Percentiles rank a stretch among this genome's conserved stretches.
Evolutionary conservation across 1,140 invertebrate species (phyloP).

Genomic region (Globodera ellingtonae): DNA sequence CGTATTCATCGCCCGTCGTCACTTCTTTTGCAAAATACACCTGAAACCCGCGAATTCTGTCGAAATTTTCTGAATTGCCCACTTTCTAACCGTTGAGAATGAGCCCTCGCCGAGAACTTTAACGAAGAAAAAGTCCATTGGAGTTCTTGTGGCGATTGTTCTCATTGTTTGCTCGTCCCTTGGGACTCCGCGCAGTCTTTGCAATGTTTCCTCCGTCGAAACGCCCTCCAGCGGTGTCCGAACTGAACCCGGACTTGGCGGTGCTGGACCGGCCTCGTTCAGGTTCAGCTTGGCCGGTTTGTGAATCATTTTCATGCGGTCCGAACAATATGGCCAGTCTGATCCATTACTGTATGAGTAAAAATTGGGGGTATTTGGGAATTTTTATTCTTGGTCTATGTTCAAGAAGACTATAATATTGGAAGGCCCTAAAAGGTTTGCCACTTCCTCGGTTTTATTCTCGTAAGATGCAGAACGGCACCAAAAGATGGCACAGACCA

Average conservation of each 20-base stretch:
- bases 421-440: no score
- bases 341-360: not conserved
- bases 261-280: not conserved
- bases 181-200: conserved; percentile 7
- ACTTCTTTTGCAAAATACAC: conserved; percentile 47
- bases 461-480: no score
- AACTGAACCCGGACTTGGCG: not conserved
- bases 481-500: not conserved
- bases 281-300: not conserved
- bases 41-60: conserved; percentile 15
- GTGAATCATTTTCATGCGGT: not conserved
- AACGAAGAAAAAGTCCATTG: conserved; percentile 54
- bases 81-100: conserved; percentile 72
- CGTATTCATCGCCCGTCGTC: conserved; percentile 46
- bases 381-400: no score
- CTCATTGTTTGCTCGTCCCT: conserved; percentile 7
- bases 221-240: not conserved
- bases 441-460: no score
- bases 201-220: conserved; percentile 9
- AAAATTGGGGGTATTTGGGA: no score
- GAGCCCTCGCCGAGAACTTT: conserved; percentile 53
- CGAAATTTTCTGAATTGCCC: no score
- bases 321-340: not conserved
- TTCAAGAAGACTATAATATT: no score
- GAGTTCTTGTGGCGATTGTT: conserved; percentile 34